These are phyloP conservation scores for Acanthurus tractus DNA, from an alignment of 2,797 vertebrate species.

Conservation along the genomic window DNA sequence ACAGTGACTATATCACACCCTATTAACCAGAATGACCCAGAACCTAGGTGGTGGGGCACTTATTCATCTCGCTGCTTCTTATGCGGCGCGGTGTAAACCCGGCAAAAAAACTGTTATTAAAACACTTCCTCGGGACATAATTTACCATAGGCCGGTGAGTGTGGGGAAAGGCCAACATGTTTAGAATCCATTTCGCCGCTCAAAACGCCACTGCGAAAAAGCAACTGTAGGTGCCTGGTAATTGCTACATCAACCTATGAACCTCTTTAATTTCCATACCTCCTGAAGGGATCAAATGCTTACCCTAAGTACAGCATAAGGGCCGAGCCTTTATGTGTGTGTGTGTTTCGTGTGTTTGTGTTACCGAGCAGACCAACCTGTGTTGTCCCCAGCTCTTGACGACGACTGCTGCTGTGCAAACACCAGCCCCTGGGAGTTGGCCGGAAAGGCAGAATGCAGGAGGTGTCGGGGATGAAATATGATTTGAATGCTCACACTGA, in stretches of 20 bases:
- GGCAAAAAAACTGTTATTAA: slow-evolving; percentile 76
- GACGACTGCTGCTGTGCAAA: slow-evolving; percentile 52
- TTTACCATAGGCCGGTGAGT: slow-evolving; percentile 65
- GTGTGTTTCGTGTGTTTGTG: background rate
- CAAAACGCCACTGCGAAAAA: slow-evolving; percentile 22
- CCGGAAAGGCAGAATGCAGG: slow-evolving; percentile 48
- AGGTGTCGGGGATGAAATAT: slow-evolving; percentile 79
- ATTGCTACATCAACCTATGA: slow-evolving; percentile 76
- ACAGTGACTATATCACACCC: slow-evolving; percentile 71
- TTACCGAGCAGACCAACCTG: slow-evolving; percentile 28
- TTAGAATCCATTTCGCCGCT: slow-evolving; percentile 64
- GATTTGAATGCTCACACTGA: slow-evolving; percentile 74
- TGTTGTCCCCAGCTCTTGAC: slow-evolving; percentile 44
- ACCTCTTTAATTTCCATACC: slow-evolving; percentile 76
- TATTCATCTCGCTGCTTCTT: slow-evolving; percentile 73
- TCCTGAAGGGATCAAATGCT: slow-evolving; percentile 64
- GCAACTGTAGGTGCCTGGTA: slow-evolving; percentile 45
- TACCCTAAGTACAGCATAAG: slow-evolving; percentile 36
- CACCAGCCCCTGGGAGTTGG: slow-evolving; percentile 60
- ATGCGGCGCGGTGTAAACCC: slow-evolving; percentile 71
- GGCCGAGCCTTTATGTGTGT: background rate
- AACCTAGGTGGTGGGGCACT: slow-evolving; percentile 70
- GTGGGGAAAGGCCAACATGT: slow-evolving; percentile 62
- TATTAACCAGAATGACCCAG: slow-evolving; percentile 81
- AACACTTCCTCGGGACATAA: slow-evolving; percentile 76